These are phyloP conservation scores for Nematolebias whitei DNA, from an alignment of 2,113 vertebrate genomes.

Conservation along the genomic window DNA sequence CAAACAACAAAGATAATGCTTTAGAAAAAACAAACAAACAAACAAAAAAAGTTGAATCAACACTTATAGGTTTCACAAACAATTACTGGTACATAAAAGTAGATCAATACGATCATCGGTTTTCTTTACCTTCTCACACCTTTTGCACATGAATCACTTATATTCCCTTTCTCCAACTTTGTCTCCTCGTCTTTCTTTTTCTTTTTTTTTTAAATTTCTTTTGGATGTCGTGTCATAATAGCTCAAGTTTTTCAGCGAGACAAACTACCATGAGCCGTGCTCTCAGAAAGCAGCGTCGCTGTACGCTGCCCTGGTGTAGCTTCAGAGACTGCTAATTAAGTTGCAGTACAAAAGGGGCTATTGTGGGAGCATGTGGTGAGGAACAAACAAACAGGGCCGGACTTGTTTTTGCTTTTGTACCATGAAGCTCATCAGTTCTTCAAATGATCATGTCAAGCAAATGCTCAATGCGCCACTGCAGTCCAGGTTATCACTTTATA, in stretches of 20 bases:
- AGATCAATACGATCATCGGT: too few species aligned
- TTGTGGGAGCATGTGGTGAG: constrained; percentile 24
- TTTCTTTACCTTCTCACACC: too few species aligned
- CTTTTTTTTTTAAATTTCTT: neutral
- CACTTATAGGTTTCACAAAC: neutral
- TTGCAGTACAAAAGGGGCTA: constrained; percentile 38
- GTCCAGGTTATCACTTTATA: neutral
- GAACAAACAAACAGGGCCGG: constrained; percentile 11
- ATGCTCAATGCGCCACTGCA: neutral
- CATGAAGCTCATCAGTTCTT: constrained; percentile 7
- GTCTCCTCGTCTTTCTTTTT: neutral
- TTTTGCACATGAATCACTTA: neutral
- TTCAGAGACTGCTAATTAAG: constrained; percentile 61
- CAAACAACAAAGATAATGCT: neutral
- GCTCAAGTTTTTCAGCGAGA: constrained; percentile 11
- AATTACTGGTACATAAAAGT: too few species aligned
- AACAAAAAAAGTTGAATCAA: neutral
- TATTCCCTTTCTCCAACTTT: too few species aligned
- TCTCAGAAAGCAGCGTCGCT: constrained; percentile 38
- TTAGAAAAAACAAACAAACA: too few species aligned
- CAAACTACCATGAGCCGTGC: constrained; percentile 12
- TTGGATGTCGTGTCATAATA: neutral
- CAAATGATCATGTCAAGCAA: neutral
- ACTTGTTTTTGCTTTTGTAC: constrained; percentile 13
- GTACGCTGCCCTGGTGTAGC: constrained; percentile 8